These are phyloP conservation scores for Lasioglossum leucozonium DNA, from an alignment of 2,888 invertebrate species.

Conservation along the genomic window DNA sequence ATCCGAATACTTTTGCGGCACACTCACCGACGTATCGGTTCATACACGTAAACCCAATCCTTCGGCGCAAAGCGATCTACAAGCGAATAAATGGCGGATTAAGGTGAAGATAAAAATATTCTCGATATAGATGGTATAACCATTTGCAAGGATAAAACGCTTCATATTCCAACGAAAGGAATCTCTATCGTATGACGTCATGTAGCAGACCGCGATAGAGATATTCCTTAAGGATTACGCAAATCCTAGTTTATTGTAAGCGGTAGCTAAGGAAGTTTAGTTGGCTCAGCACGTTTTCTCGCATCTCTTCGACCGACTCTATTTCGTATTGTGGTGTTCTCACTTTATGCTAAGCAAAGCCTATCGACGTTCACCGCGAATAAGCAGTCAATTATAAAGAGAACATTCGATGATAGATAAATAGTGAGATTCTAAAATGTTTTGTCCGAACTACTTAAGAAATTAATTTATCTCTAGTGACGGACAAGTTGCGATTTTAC, in stretches of 20 bases:
- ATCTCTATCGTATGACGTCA: slow-evolving; percentile 26
- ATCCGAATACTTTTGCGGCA: too few species aligned
- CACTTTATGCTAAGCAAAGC: neutral
- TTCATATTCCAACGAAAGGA: slow-evolving; percentile 28
- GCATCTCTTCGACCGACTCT: slow-evolving; percentile 33
- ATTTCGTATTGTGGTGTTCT: slow-evolving; percentile 10
- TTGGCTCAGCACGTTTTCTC: slow-evolving; percentile 15
- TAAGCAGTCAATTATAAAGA: neutral
- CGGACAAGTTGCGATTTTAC: too few species aligned
- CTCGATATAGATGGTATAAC: slow-evolving; percentile 20
- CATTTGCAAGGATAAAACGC: slow-evolving; percentile 31
- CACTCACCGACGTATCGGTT: too few species aligned
- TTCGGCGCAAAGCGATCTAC: too few species aligned
- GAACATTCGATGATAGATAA: too few species aligned
- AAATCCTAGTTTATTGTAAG: slow-evolving; percentile 60
- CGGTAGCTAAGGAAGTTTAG: slow-evolving; percentile 38
- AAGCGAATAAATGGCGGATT: neutral
- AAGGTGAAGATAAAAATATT: slow-evolving; percentile 25
- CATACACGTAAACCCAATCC: too few species aligned
- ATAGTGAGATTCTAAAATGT: too few species aligned
- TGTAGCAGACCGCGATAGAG: slow-evolving; percentile 32
- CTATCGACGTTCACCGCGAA: neutral
- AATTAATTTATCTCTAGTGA: too few species aligned
- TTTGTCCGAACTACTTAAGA: too few species aligned
- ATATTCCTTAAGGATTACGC: slow-evolving; percentile 44